These are phyloP conservation scores for Drosophila quadrilineata DNA, from an alignment of 1,140 invertebrate genomes.

Conservation along the genomic window DNA sequence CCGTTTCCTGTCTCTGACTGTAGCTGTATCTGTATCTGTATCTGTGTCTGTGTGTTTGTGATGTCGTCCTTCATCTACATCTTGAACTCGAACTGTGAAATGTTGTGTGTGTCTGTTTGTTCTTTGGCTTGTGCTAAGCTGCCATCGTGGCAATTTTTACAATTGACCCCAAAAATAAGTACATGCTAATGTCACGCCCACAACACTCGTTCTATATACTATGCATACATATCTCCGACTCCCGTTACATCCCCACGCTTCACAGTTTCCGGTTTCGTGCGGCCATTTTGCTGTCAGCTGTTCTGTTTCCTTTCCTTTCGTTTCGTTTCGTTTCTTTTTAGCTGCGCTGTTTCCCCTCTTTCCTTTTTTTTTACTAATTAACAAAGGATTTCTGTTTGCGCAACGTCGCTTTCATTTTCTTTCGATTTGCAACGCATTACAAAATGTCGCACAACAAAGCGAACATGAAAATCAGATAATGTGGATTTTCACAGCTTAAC, in stretches of 20 bases:
- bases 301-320: neutral
- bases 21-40: neutral
- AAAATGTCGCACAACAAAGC: slow-evolving; percentile 60
- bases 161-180: slow-evolving; percentile 51
- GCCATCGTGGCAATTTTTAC: slow-evolving; percentile 34
- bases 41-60: neutral
- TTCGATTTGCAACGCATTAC: slow-evolving; percentile 75
- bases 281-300: too few species aligned
- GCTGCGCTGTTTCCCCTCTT: neutral
- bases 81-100: slow-evolving; percentile 2
- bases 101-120: slow-evolving; percentile 30
- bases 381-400: slow-evolving; percentile 69
- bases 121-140: slow-evolving; percentile 25
- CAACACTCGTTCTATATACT: too few species aligned
- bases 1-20: neutral
- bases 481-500: slow-evolving; percentile 47
- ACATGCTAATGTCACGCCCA: slow-evolving; percentile 46
- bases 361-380: slow-evolving; percentile 56
- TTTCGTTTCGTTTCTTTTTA: slow-evolving; percentile 24
- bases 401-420: slow-evolving; percentile 54
- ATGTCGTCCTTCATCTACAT: neutral
- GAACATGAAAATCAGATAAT: slow-evolving; percentile 61
- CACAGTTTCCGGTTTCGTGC: too few species aligned
- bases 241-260: too few species aligned
- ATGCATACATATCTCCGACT: too few species aligned